Base-by-base conservation (phyloP, 2,113 vertebrate genomes). In the Oenanthe oenanthe region DNA sequence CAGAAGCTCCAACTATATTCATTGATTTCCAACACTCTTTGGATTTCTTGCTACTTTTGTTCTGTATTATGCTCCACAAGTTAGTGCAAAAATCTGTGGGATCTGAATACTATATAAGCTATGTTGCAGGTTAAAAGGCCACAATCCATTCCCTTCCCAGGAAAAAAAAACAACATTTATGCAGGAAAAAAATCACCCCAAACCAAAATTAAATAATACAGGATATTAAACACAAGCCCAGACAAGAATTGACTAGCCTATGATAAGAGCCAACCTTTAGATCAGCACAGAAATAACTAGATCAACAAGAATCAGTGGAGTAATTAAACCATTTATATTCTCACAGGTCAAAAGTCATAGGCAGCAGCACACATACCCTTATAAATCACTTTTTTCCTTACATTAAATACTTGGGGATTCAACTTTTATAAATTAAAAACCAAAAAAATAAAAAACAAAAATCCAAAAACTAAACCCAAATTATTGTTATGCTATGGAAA, bases 151-250 rank as follows among this genome's bases (percentile, higher is more conserved):
- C 24, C 20, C 50, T 73, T 73, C 17, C n/a, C 51, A 53, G 11
- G 32, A 72, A 56, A 20, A 1, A 1, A 56, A 60, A 56, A 8
- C 50, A 28, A 51, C 2, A 57, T n/a, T 61, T 4, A 51, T 2
- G 10, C 11, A 86, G 32, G 1, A 42, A 78, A 67, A 62, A 26
- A 0, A 4, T 29, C 7, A 58, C 4, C 2, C 3, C 6, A 54
- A 78, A 43, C 1, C 9, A 45, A 63, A 75, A 20, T 14, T 61
- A 87, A 83, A 75, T 25, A 51, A 42, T 38, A 38, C 2, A 56
- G 6, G 76, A 24, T 31, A 45, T 8, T 61, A 68, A 54, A 3
- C 9, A 65, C 8, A 61, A 40, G 29, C 7, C 21, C 13, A 48
- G 21, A 31, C 26, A 68, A 68, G 9, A n/a, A n/a, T 11, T 67